Evolutionary conservation across 2,888 invertebrate genomes (phyloP).

Genomic region (Epinotia nisella): DNA sequence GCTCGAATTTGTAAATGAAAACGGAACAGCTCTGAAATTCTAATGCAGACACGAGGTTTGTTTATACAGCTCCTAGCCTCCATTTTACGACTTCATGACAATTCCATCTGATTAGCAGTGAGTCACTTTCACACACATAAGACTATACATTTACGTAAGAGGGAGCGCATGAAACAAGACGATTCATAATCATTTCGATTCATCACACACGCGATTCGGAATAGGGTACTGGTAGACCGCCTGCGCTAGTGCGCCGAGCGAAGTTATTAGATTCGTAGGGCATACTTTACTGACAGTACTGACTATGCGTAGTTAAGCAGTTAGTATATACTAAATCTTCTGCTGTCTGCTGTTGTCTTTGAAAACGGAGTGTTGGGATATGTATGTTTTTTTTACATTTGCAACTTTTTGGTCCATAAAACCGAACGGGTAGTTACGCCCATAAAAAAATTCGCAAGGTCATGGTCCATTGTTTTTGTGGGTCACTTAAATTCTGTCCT

Average conservation of each 20-base stretch:
- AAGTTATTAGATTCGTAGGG: background rate
- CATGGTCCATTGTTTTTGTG: no score
- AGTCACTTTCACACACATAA: background rate
- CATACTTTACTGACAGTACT: background rate
- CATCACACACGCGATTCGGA: background rate
- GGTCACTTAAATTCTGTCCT: no score
- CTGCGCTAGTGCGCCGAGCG: background rate
- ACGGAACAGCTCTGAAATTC: slow-evolving; percentile 39
- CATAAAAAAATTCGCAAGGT: no score
- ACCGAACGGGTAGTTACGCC: no score
- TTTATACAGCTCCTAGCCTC: slow-evolving; percentile 9
- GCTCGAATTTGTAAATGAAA: slow-evolving; percentile 41
- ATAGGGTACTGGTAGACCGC: background rate
- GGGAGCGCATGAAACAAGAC: background rate
- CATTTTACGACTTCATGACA: background rate
- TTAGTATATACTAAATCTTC: no score
- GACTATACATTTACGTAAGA: background rate
- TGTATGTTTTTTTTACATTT: no score
- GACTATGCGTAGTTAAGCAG: background rate
- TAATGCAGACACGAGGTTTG: slow-evolving; percentile 31
- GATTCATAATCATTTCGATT: background rate
- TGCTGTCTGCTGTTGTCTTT: no score
- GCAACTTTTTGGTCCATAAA: no score
- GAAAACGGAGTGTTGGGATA: no score
- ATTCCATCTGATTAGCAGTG: background rate